Evolutionary conservation across 2,888 invertebrate genomes (phyloP).

Genomic region (Hoplodrina ambigua): DNA sequence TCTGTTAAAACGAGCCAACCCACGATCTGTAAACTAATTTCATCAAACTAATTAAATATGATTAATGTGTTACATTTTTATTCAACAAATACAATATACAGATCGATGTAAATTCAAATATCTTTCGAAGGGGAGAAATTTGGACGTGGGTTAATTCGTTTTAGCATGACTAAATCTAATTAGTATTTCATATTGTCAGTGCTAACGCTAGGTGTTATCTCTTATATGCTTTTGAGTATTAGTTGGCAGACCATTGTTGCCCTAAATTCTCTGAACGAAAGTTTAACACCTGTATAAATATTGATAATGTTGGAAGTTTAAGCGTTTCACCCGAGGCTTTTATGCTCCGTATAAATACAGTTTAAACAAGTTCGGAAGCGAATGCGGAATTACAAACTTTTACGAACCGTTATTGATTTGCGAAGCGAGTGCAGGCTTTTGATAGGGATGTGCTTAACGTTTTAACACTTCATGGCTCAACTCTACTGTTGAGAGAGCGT

Average conservation of each 20-base stretch:
- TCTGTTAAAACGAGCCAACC: too few species aligned
- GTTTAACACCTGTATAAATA: conserved; percentile 17
- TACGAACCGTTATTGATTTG: conserved; percentile 62
- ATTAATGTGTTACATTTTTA: not conserved
- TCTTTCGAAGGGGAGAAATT: not conserved
- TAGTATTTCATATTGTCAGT: not conserved
- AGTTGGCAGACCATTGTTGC: not conserved
- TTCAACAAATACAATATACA: too few species aligned
- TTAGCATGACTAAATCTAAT: not conserved
- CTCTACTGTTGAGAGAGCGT: conserved; percentile 12
- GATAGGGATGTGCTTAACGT: conserved; percentile 40
- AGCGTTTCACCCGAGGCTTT: conserved; percentile 12
- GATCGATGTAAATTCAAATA: too few species aligned
- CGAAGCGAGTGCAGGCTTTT: conserved; percentile 47
- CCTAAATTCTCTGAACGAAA: not conserved
- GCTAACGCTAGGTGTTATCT: not conserved
- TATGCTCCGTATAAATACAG: conserved; percentile 34
- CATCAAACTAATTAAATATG: not conserved
- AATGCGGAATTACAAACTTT: conserved; percentile 57
- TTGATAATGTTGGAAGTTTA: conserved; percentile 20
- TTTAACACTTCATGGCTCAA: conserved; percentile 17
- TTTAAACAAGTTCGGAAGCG: conserved; percentile 34
- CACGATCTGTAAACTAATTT: too few species aligned
- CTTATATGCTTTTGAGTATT: not conserved
- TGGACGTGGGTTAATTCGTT: not conserved